phyloP scores from a whole-genome alignment of 2,888 invertebrate species.

The Opisthograptis luteolata region DNA sequence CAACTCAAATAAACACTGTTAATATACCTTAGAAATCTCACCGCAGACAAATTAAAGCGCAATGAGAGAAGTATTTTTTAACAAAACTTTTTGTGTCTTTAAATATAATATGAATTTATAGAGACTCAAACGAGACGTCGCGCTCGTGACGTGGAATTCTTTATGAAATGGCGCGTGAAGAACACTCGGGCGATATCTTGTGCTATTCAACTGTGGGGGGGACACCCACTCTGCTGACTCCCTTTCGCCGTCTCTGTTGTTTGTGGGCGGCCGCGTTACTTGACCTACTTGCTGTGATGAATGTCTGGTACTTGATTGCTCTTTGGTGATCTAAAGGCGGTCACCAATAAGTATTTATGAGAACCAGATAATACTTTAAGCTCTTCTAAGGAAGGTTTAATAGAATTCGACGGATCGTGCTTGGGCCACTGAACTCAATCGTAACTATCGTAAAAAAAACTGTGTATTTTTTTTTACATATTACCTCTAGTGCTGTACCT shows the following conservation, averaged over 20 bases:
- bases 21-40: background rate
- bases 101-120: constrained; percentile 1
- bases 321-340: constrained; percentile 3
- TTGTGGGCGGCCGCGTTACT: constrained; percentile 28
- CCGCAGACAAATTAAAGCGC: background rate
- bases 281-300: constrained; percentile 47
- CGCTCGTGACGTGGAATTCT: constrained; percentile 20
- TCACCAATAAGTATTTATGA: constrained; percentile 4
- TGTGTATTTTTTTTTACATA: too few relatives aligned
- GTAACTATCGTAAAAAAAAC: too few relatives aligned
- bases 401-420: too few relatives aligned
- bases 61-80: constrained; percentile 9
- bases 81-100: constrained; percentile 6
- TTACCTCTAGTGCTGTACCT: too few relatives aligned
- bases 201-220: constrained; percentile 12
- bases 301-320: constrained; percentile 32
- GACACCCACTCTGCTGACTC: constrained; percentile 5
- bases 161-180: constrained; percentile 21
- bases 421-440: too few relatives aligned
- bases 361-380: background rate
- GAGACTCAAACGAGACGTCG: background rate
- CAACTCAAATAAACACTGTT: background rate
- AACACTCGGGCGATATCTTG: constrained; percentile 14
- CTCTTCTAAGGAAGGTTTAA: too few relatives aligned
- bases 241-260: constrained; percentile 32